Percentiles rank a stretch among this genome's conserved stretches.
These are phyloP conservation scores for Brachystomella parvula DNA, from an alignment of 1,140 invertebrate species.

Conservation along the genomic window DNA sequence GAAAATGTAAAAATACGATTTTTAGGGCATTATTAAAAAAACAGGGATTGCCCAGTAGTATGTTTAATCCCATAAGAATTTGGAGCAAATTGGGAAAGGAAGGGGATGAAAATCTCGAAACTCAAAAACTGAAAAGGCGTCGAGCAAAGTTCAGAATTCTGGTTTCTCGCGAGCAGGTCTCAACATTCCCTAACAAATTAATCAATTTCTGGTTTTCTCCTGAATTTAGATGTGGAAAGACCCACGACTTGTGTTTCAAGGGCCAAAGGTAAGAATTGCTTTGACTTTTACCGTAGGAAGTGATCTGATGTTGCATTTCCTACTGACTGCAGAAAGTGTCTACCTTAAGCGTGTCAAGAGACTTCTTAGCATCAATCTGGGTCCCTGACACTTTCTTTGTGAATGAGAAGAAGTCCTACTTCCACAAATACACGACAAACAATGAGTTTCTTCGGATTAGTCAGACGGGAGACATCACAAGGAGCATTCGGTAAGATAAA, in stretches of 20 bases:
- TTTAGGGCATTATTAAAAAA: too few relatives aligned
- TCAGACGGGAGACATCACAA: conserved; percentile 83
- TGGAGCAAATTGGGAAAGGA: too few relatives aligned
- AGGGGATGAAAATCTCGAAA: too few relatives aligned
- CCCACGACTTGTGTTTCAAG: conserved; percentile 78
- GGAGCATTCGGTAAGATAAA: conserved; percentile 64
- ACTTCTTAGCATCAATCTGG: conserved; percentile 95
- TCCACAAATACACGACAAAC: conserved; percentile 92
- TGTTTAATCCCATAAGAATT: too few relatives aligned
- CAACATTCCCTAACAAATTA: conserved; percentile 89
- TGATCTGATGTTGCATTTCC: too few relatives aligned
- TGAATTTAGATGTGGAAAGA: conserved; percentile 75
- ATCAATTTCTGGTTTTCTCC: conserved; percentile 98
- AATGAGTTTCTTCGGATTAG: conserved; percentile 94
- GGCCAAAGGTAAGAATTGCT: conserved; percentile 53
- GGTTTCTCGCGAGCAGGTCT: too few relatives aligned
- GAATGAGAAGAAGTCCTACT: conserved; percentile 96
- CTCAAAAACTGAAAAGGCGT: too few relatives aligned
- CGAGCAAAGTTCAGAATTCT: too few relatives aligned
- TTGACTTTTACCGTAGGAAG: too few relatives aligned
- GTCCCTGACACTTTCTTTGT: conserved; percentile 97
- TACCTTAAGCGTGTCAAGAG: conserved; percentile 54
- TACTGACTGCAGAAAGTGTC: background rate
- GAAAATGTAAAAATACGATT: too few relatives aligned
- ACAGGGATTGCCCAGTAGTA: too few relatives aligned